Percentiles rank a stretch among this genome's conserved stretches.
phyloP scores from a whole-genome alignment of 2,113 vertebrate genomes.

The Pseudonaja textilis region DNA sequence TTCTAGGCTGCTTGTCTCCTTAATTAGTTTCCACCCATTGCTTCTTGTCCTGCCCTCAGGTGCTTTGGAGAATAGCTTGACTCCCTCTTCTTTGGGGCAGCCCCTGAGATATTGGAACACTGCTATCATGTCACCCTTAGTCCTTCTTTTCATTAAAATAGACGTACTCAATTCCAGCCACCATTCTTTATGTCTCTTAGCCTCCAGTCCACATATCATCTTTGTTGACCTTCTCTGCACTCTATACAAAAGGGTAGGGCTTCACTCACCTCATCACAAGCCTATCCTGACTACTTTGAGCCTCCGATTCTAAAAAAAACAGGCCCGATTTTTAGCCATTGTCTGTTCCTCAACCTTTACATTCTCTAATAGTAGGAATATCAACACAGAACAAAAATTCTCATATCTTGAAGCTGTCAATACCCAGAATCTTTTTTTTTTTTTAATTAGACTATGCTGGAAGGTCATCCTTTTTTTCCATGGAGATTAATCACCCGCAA shows the following conservation, averaged over 20 bases:
- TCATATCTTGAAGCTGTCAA: neutral
- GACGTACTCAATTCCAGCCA: too few relatives aligned
- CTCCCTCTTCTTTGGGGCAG: too few relatives aligned
- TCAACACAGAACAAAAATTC: neutral
- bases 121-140: too few relatives aligned
- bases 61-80: too few relatives aligned
- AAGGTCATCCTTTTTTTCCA: neutral
- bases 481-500: constrained; percentile 20
- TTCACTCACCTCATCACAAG: neutral
- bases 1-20: too few relatives aligned
- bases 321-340: neutral
- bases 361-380: neutral
- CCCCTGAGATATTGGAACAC: too few relatives aligned
- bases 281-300: neutral
- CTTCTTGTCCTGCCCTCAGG: too few relatives aligned
- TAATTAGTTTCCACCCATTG: too few relatives aligned
- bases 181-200: too few relatives aligned
- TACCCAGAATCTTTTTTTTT: neutral
- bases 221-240: too few relatives aligned
- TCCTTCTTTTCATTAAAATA: too few relatives aligned
- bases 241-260: neutral
- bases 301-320: neutral
- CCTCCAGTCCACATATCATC: too few relatives aligned
- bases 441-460: constrained; percentile 22
- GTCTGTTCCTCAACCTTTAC: neutral